These are phyloP conservation scores for Epinephelus coioides DNA, from an alignment of 2,797 vertebrate species.

Conservation along the genomic window DNA sequence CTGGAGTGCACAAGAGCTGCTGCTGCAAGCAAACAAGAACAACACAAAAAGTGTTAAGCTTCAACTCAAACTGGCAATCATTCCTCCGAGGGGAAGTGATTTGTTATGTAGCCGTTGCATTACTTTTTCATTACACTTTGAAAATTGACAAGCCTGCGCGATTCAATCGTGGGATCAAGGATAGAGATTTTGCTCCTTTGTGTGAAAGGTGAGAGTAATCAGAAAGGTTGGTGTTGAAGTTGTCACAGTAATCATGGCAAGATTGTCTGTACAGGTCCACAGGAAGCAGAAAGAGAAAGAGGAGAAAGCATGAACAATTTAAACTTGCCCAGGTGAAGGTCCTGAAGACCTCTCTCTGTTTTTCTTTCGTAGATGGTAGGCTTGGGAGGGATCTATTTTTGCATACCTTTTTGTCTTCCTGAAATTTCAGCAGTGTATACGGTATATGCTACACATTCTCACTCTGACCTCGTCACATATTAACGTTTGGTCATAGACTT, in stretches of 20 bases:
- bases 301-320: not conserved
- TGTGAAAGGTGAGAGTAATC: not conserved
- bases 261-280: not conserved
- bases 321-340: too few species aligned
- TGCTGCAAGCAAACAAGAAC: slow-evolving; percentile 8
- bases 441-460: too few species aligned
- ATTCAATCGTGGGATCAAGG: not conserved
- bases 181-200: not conserved
- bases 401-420: too few species aligned
- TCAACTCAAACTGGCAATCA: slow-evolving; percentile 28
- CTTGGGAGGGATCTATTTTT: too few species aligned
- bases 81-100: slow-evolving; percentile 24
- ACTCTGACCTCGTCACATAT: too few species aligned
- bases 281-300: not conserved
- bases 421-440: too few species aligned
- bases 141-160: not conserved
- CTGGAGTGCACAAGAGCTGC: slow-evolving; percentile 25
- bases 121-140: slow-evolving; percentile 16
- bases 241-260: not conserved
- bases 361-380: too few species aligned
- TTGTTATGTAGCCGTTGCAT: slow-evolving; percentile 13
- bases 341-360: too few species aligned
- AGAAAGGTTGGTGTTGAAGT: not conserved
- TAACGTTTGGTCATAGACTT: too few species aligned
- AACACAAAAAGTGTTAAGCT: not conserved